Evolutionary conservation across 1,140 invertebrate genomes (phyloP).

Genomic region (Cheumatopsyche charites): DNA sequence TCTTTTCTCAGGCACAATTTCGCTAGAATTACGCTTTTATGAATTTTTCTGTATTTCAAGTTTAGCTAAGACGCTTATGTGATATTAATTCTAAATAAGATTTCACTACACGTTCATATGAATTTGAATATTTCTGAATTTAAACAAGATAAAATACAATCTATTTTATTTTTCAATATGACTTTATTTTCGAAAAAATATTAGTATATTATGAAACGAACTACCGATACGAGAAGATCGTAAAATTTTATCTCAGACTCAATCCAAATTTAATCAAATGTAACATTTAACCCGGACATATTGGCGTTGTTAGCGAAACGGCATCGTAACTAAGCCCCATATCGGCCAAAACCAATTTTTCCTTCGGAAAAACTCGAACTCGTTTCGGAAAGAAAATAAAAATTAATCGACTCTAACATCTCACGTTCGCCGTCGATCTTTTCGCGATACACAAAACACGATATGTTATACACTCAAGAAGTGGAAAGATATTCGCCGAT

Average conservation of each 20-base stretch:
- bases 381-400: neutral
- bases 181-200: no score
- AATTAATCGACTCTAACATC: conserved; percentile 2
- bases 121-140: no score
- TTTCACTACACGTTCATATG: no score
- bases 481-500: neutral
- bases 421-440: conserved; percentile 9
- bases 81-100: no score
- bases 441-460: conserved; percentile 25
- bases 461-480: no score
- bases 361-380: no score
- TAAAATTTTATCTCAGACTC: neutral
- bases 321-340: neutral
- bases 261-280: neutral
- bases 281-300: neutral
- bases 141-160: no score
- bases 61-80: neutral
- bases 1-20: neutral
- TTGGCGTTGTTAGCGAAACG: neutral
- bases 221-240: no score
- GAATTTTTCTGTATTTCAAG: neutral
- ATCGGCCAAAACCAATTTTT: neutral
- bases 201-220: no score
- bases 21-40: neutral
- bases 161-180: no score